Percentiles rank a stretch among this genome's conserved stretches.
These are phyloP conservation scores for Drosophila nannoptera DNA, from an alignment of 1,140 invertebrate genomes.

Conservation along the genomic window DNA sequence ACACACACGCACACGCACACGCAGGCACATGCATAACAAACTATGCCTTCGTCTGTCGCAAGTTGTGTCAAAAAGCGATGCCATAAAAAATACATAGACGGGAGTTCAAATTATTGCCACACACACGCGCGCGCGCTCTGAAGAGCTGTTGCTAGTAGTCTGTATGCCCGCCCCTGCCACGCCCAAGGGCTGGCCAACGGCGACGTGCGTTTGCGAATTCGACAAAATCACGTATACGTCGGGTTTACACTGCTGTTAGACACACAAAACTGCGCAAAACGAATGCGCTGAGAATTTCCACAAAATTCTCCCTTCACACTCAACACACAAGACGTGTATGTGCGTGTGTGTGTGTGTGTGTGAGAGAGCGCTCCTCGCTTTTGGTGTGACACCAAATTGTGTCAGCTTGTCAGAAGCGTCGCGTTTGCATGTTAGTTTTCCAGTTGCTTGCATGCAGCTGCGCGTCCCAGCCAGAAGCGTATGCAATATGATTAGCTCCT, in stretches of 20 bases:
- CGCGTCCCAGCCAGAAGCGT: slow-evolving; percentile 30
- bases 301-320: slow-evolving; percentile 38
- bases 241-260: slow-evolving; percentile 70
- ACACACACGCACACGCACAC: neutral
- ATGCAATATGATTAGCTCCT: slow-evolving; percentile 37
- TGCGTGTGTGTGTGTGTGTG: slow-evolving; percentile 8
- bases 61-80: slow-evolving; percentile 47
- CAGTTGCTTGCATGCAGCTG: slow-evolving; percentile 64
- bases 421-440: slow-evolving; percentile 75
- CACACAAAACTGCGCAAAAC: slow-evolving; percentile 57
- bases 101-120: slow-evolving; percentile 53
- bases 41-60: slow-evolving; percentile 48
- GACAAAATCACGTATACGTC: slow-evolving; percentile 75
- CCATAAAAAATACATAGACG: slow-evolving; percentile 52
- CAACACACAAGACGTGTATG: neutral
- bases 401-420: slow-evolving; percentile 76
- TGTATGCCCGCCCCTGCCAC: neutral
- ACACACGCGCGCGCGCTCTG: slow-evolving; percentile 16
- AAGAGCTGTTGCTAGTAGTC: slow-evolving; percentile 5
- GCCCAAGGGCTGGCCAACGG: slow-evolving; percentile 13
- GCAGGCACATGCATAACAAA: slow-evolving; percentile 72
- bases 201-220: slow-evolving; percentile 71
- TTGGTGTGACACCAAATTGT: slow-evolving; percentile 72
- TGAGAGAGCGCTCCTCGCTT: slow-evolving; percentile 21
- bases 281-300: slow-evolving; percentile 63